These are phyloP conservation scores for Gobiocypris rarus DNA, from an alignment of 2,113 vertebrate species.

Conservation along the genomic window DNA sequence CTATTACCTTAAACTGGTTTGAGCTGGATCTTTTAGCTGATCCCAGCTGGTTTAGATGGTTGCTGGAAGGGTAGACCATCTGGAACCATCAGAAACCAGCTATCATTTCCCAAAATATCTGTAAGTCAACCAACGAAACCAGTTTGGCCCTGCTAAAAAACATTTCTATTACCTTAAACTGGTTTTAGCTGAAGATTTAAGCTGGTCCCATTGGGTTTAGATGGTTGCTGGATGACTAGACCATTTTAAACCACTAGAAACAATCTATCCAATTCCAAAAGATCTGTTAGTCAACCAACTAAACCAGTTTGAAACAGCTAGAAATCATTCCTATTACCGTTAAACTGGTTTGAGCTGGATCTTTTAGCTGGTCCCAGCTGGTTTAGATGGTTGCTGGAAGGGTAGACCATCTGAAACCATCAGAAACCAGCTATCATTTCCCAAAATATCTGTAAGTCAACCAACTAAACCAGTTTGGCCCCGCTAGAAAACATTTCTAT, in stretches of 20 bases:
- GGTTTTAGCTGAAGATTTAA: too few species aligned
- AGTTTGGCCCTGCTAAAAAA: neutral
- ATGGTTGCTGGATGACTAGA: too few species aligned
- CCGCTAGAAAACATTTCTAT: neutral
- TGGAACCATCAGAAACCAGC: neutral
- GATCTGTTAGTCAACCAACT: too few species aligned
- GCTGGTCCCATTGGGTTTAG: too few species aligned
- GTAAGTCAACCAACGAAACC: neutral
- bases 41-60: neutral
- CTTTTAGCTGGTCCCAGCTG: neutral
- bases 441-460: neutral
- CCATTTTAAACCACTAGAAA: too few species aligned
- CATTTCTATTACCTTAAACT: neutral
- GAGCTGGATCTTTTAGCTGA: neutral
- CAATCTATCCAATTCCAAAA: neutral
- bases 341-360: neutral
- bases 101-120: neutral
- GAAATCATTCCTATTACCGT: neutral
- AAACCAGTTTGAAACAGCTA: neutral
- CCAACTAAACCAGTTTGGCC: neutral
- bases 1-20: neutral
- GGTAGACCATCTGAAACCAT: neutral
- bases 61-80: neutral
- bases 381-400: neutral
- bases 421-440: neutral